These are phyloP conservation scores for Cercocebus atys DNA, from an alignment of 2,113 vertebrate genomes.

Conservation along the genomic window DNA sequence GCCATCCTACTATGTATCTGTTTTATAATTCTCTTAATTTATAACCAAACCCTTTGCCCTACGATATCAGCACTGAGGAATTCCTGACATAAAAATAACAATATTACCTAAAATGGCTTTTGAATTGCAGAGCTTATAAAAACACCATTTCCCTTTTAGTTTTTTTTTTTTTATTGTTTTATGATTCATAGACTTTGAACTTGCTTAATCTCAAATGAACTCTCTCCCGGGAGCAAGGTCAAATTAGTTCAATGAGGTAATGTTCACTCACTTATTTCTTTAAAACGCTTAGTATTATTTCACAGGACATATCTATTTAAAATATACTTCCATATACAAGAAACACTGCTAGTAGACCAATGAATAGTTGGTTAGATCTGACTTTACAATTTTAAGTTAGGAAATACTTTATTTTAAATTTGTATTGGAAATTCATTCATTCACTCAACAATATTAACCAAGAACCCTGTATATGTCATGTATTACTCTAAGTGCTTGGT, in stretches of 20 bases:
- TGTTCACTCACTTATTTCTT: background rate
- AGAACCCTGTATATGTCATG: background rate
- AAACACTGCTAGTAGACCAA: background rate
- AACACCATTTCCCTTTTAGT: slow-evolving; percentile 47
- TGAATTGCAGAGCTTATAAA: slow-evolving; percentile 42
- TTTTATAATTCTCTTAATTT: slow-evolving; percentile 35
- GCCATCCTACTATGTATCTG: background rate
- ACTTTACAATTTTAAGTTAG: background rate
- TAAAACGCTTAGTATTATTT: slow-evolving; percentile 4
- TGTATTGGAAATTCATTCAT: background rate
- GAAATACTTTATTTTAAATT: background rate
- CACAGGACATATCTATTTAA: background rate
- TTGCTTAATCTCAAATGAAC: slow-evolving; percentile 59
- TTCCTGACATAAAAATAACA: slow-evolving; percentile 41
- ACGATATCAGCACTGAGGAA: slow-evolving; percentile 35
- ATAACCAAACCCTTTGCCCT: slow-evolving; percentile 36
- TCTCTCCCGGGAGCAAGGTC: slow-evolving; percentile 50
- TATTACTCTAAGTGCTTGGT: background rate
- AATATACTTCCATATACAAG: slow-evolving; percentile 25
- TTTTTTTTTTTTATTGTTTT: slow-evolving; percentile 56
- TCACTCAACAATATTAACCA: background rate
- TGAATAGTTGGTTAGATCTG: background rate
- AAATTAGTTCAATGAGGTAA: slow-evolving; percentile 51
- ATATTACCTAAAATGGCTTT: slow-evolving; percentile 14
- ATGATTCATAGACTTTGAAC: slow-evolving; percentile 75